Percentiles rank a stretch among this genome's conserved stretches.
These are phyloP conservation scores for Zaprionus inermis DNA, from an alignment of 1,140 invertebrate genomes.

Conservation along the genomic window DNA sequence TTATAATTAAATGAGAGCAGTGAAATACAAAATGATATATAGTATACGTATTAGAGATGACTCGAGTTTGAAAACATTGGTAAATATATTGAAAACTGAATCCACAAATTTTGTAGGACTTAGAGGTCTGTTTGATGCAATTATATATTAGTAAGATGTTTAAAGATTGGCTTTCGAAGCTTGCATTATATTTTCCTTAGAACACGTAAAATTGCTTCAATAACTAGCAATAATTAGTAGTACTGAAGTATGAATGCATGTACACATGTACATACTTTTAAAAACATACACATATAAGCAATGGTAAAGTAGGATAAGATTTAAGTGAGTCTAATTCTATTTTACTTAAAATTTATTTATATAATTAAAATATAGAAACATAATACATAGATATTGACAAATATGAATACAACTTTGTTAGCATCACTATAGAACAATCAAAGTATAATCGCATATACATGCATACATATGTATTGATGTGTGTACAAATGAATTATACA, in stretches of 20 bases:
- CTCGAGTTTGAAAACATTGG: no score
- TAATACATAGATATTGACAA: not conserved
- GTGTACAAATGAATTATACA: not conserved
- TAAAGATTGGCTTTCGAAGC: not conserved
- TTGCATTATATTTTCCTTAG: not conserved
- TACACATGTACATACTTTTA: not conserved
- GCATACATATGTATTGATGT: conserved; percentile 20
- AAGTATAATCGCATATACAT: conserved; percentile 30
- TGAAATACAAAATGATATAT: no score
- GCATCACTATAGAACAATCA: not conserved
- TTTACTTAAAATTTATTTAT: not conserved
- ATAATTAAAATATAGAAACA: not conserved
- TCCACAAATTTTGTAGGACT: no score
- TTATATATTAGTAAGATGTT: not conserved
- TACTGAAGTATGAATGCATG: not conserved
- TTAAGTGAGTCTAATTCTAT: not conserved
- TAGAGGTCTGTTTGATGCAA: not conserved
- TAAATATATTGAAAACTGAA: no score
- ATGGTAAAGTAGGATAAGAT: not conserved
- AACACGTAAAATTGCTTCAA: not conserved
- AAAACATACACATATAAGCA: not conserved
- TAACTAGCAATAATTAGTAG: not conserved
- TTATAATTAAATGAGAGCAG: no score
- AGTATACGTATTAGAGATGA: no score
- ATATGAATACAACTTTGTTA: not conserved